These are phyloP conservation scores for Drosophila parabipectinata DNA, from an alignment of 1,140 invertebrate genomes.

Conservation along the genomic window DNA sequence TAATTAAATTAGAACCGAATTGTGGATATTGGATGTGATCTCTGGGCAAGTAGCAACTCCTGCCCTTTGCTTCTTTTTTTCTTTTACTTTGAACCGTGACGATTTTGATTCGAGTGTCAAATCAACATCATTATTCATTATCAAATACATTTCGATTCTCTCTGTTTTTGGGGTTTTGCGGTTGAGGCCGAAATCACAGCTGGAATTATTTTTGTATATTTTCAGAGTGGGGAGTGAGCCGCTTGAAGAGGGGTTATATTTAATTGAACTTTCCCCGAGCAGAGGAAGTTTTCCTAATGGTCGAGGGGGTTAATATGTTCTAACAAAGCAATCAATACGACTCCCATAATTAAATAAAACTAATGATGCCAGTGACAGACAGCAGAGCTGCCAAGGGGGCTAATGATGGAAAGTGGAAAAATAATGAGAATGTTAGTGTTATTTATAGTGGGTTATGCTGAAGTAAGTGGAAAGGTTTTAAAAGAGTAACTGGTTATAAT, in stretches of 20 bases:
- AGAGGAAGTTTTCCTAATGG: constrained; percentile 14
- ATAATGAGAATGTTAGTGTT: constrained; percentile 18
- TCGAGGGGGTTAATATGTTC: constrained; percentile 68
- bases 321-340: constrained; percentile 83
- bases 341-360: constrained; percentile 82
- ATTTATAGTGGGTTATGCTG: constrained; percentile 27
- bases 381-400: constrained; percentile 33
- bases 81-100: constrained; percentile 56
- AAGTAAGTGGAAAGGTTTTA: constrained; percentile 15
- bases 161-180: constrained; percentile 60
- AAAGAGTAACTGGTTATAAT: not conserved
- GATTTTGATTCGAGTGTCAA: constrained; percentile 73
- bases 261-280: constrained; percentile 74
- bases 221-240: constrained; percentile 14
- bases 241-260: constrained; percentile 39
- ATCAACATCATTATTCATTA: constrained; percentile 83
- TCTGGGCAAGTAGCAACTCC: constrained; percentile 55
- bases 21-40: constrained; percentile 19
- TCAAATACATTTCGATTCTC: constrained; percentile 67
- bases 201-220: constrained; percentile 31
- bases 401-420: constrained; percentile 57
- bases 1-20: constrained; percentile 77
- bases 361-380: constrained; percentile 80
- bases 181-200: constrained; percentile 68
- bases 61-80: constrained; percentile 8